Conservation (phyloP, 1,140 invertebrate species). For the Sycophaga agraensis region DNA sequence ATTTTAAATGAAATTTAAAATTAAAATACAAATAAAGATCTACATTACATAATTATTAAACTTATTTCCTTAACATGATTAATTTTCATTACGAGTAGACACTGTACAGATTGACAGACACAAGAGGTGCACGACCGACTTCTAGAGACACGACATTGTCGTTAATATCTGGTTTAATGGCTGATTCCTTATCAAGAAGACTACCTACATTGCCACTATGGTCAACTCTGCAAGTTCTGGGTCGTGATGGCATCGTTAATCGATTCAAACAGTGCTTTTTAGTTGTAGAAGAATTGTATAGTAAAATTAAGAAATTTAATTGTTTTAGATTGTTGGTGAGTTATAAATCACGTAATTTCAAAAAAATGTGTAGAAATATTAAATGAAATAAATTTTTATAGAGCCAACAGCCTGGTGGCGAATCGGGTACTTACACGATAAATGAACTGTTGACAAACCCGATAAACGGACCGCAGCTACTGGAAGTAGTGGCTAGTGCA, state of each 20-base stretch:
- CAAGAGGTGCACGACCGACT: slow-evolving; percentile 55
- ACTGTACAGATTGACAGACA: slow-evolving; percentile 59
- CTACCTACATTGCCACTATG: slow-evolving; percentile 81
- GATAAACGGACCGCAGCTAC: slow-evolving; percentile 66
- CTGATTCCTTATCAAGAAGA: slow-evolving; percentile 62
- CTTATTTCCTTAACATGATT: slow-evolving; percentile 16
- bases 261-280: slow-evolving; percentile 76
- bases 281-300: slow-evolving; percentile 71
- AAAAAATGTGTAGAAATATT: background rate
- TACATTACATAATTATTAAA: background rate
- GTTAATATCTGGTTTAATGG: slow-evolving; percentile 71
- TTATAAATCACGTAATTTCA: slow-evolving; percentile 30
- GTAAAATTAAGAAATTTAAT: slow-evolving; percentile 69
- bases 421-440: slow-evolving; percentile 65
- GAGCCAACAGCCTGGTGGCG: slow-evolving; percentile 72
- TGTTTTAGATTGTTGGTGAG: slow-evolving; percentile 76
- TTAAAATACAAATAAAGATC: background rate
- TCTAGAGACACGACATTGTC: slow-evolving; percentile 68
- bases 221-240: slow-evolving; percentile 75
- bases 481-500: slow-evolving; percentile 80
- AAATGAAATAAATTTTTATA: slow-evolving; percentile 41
- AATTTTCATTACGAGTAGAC: slow-evolving; percentile 47
- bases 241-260: slow-evolving; percentile 73
- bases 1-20: background rate
- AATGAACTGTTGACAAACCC: slow-evolving; percentile 67